Base-by-base conservation (phyloP, 2,113 vertebrate genomes). In the Protomyctophum bolini region DNA sequence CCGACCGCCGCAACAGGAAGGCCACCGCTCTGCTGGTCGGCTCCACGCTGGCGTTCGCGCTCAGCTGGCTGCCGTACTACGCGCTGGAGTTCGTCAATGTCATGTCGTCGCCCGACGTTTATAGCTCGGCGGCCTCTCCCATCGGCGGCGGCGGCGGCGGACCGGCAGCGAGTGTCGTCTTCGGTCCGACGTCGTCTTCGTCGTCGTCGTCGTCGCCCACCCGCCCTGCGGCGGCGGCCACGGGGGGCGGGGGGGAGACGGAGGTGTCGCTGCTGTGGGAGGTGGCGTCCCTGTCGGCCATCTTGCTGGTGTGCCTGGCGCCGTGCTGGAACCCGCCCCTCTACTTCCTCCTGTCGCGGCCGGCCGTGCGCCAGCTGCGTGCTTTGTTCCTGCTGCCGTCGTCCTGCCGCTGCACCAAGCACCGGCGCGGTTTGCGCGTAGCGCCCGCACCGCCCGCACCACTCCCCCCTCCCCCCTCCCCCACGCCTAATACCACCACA, bases 31-130 rank as follows among this genome's bases (percentile, higher is more conserved):
- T 92, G 59, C 83, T 92, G 2, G 81, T 89, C 4, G 82, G 59
- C 12, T 91, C 89, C 2, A 89, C 89, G 0, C 58, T 90, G 63
- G 86, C 73, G 47, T 92, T 92, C 54, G 89, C 87, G 0, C 7
- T 89, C 4, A 92, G 89, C 84, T 91, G 87, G 90, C 59, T 90
- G 81, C 90, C 89, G 0, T 90, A 91, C 68, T 91, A 93, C 4
- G 68, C 77, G 0, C 86, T 92, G 15, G 89, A 92, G 80, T 91
- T 92, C 48, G 86, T 89, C 12, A 91, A 90, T 6, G 79, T 91
- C 0, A 68, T 86, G 66, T 90, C 83, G 66, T 90, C 83, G 1
- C 79, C 85, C 8, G 10, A 73, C 2, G 57, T 88, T n/a, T n/a
- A n/a, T 1, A 76, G 75, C 70, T 83, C 81, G 2, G 85, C 49